Conservation (phyloP, 2,113 vertebrate species). For the Callospermophilus lateralis region DNA sequence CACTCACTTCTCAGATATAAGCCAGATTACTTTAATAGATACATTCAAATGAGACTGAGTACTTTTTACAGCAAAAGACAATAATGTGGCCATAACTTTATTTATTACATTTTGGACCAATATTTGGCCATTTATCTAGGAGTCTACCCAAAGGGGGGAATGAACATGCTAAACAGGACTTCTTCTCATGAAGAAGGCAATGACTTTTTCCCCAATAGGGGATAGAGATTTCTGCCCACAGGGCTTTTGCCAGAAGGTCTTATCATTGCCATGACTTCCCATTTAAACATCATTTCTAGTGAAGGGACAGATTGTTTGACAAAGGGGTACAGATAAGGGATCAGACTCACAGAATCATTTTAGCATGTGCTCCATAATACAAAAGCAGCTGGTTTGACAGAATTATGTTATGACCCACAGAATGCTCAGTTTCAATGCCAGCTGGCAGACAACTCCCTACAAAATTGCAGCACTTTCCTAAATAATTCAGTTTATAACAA, state of each 20-base stretch:
- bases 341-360: slow-evolving; percentile 12
- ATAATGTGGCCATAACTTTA: background rate
- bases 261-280: background rate
- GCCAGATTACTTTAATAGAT: background rate
- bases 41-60: background rate
- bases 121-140: background rate
- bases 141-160: background rate
- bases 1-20: background rate
- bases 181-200: background rate
- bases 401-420: slow-evolving; percentile 51
- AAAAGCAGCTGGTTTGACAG: slow-evolving; percentile 58
- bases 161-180: background rate
- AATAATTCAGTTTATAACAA: slow-evolving; percentile 57
- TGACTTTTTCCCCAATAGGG: background rate
- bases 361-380: background rate
- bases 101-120: background rate
- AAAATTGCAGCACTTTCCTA: background rate
- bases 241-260: background rate
- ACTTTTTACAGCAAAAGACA: background rate
- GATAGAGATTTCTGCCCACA: background rate
- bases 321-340: background rate
- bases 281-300: background rate
- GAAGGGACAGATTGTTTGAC: background rate
- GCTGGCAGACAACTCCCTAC: background rate
- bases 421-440: slow-evolving; percentile 59